Evolutionary conservation across 2,888 invertebrate species (phyloP), one percentile per base, ranked within the genome.

Genomic region (Hydraecia micacea): DNA sequence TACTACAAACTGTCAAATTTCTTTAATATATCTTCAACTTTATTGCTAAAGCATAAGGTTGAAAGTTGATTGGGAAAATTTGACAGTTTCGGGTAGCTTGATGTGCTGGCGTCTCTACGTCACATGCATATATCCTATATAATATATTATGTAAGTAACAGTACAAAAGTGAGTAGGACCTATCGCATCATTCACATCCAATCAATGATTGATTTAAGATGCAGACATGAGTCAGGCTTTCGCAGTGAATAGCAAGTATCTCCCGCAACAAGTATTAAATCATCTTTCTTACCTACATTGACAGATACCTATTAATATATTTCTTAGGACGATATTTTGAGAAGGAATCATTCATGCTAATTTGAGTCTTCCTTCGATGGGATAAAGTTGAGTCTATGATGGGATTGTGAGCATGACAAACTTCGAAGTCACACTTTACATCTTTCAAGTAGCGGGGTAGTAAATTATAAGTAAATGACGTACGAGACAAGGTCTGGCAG

Each of bases 381-480:
- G 0, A 49, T 72, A 85, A 63, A 77, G 71, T 75, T 75, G 13
- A 65, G 39, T 76, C 18, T 60, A 6, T 73, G 32, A 21, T n/a
- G 11, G 13, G 25, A n/a, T 28, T 42, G 52, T 25, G 8, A 60
- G 67, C 63, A 67, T 75, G 62, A 77, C 68, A 71, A 79, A 81
- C 42, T 78, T 79, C 42, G 78, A 75, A 74, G 80, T 87, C 87
- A 85, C 91, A 90, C 84, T 88, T 88, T 87, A 69, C 81, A 88
- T 89, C 84, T 89, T 89, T 91, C 90, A 90, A 91, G 92, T 90
- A 91, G 90, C 90, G 70, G 77, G 80, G 90, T 88, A 90, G 86
- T 93, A 94, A 93, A 93, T 93, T 93, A 93, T 92, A 91, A 89
- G 86, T 89, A 93, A 93, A 93, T 92, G 92, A 92, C 92, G 90